These are phyloP conservation scores for Thyatira batis DNA, from an alignment of 2,888 invertebrate species.

Conservation along the genomic window DNA sequence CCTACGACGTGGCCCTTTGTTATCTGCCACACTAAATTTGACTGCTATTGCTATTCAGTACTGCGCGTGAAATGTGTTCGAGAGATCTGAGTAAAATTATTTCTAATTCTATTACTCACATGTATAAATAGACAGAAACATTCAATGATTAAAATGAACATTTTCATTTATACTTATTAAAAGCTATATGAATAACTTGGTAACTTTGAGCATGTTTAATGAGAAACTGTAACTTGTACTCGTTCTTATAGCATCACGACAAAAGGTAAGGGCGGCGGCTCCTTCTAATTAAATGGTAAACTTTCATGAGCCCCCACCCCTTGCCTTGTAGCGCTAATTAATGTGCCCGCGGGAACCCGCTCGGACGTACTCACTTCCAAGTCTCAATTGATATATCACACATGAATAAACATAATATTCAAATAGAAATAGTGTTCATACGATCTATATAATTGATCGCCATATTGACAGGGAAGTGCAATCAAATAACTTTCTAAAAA, in stretches of 20 bases:
- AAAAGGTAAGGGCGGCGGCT: constrained; percentile 66
- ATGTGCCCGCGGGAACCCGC: constrained; percentile 69
- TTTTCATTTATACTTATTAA: background rate
- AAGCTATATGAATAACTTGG: constrained; percentile 26
- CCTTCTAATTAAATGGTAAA: constrained; percentile 82
- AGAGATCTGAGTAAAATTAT: background rate
- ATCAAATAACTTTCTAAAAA: constrained; percentile 21
- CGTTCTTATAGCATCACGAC: constrained; percentile 68
- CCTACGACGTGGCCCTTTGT: constrained; percentile 59
- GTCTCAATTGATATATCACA: constrained; percentile 42
- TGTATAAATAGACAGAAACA: too few relatives aligned
- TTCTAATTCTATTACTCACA: too few relatives aligned
- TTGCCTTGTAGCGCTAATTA: constrained; percentile 70
- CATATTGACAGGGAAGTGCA: constrained; percentile 7
- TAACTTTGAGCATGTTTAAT: constrained; percentile 63
- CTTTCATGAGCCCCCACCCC: constrained; percentile 73
- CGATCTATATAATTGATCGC: constrained; percentile 1
- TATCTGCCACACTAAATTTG: constrained; percentile 44
- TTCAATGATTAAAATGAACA: background rate
- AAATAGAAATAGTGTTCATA: constrained; percentile 12
- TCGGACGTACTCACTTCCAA: constrained; percentile 52
- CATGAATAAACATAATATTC: constrained; percentile 17
- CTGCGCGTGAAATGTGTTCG: background rate
- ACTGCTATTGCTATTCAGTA: constrained; percentile 11
- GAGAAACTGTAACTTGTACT: constrained; percentile 69